These are phyloP conservation scores for Diplolepis rosae DNA, from an alignment of 2,888 invertebrate species.

Conservation along the genomic window DNA sequence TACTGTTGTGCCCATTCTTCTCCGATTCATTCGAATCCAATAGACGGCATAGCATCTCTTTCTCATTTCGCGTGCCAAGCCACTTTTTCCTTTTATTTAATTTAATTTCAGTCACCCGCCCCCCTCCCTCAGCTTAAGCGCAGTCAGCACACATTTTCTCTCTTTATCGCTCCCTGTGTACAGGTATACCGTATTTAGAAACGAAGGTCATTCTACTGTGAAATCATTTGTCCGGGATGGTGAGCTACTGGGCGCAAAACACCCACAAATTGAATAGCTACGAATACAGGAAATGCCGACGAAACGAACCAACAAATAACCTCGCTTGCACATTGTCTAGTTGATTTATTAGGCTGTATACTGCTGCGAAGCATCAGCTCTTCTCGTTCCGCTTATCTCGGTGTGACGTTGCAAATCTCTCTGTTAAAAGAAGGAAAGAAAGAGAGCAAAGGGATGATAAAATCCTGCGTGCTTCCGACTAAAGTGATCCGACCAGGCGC, in stretches of 20 bases:
- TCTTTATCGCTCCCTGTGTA: slow-evolving; percentile 30
- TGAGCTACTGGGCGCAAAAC: slow-evolving; percentile 55
- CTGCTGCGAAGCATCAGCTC: slow-evolving; percentile 38
- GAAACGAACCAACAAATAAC: slow-evolving; percentile 62
- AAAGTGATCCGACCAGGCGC: neutral
- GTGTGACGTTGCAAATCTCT: slow-evolving; percentile 41
- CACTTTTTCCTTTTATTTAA: too few relatives aligned
- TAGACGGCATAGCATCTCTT: slow-evolving; percentile 23
- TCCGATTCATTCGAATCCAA: slow-evolving; percentile 12
- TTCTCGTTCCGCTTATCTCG: slow-evolving; percentile 46
- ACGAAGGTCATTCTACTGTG: slow-evolving; percentile 56
- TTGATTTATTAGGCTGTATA: slow-evolving; percentile 42
- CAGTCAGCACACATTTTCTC: slow-evolving; percentile 12
- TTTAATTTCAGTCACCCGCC: too few relatives aligned
- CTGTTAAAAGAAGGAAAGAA: slow-evolving; percentile 8
- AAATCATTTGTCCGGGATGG: slow-evolving; percentile 62
- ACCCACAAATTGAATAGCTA: slow-evolving; percentile 65
- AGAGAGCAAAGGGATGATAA: neutral
- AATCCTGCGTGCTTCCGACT: neutral
- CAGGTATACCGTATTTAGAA: slow-evolving; percentile 54
- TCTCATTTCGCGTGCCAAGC: slow-evolving; percentile 29
- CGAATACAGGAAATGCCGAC: slow-evolving; percentile 61
- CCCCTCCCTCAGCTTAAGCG: slow-evolving; percentile 15
- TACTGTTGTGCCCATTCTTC: slow-evolving; percentile 21
- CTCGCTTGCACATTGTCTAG: slow-evolving; percentile 36